Conservation (phyloP, 2,113 vertebrate species). For the Colistium nudipinnis region DNA sequence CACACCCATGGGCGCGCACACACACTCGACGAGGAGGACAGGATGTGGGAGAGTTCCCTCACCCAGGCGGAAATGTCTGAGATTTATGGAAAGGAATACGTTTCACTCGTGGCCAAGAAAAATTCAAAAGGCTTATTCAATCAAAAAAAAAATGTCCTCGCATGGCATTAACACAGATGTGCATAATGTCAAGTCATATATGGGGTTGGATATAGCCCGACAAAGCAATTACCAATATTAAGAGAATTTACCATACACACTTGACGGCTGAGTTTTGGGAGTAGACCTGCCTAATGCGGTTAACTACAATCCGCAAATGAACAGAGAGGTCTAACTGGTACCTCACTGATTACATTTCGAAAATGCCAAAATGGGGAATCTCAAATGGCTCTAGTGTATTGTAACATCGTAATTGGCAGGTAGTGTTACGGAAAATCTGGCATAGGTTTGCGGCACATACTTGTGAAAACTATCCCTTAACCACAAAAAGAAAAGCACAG, state of each 20-base stretch:
- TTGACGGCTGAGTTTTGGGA: neutral
- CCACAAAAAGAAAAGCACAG: slow-evolving; percentile 37
- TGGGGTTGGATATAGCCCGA: neutral
- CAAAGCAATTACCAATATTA: neutral
- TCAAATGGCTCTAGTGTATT: slow-evolving; percentile 8
- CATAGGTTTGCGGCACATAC: slow-evolving; percentile 29
- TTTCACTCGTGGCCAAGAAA: slow-evolving; percentile 11
- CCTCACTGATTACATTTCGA: slow-evolving; percentile 22
- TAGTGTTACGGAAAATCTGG: slow-evolving; percentile 41
- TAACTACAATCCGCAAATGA: slow-evolving; percentile 12
- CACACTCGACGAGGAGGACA: slow-evolving; percentile 12
- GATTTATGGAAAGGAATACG: slow-evolving; percentile 13
- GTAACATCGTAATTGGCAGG: slow-evolving; percentile 40
- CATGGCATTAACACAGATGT: neutral
- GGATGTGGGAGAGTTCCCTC: slow-evolving; percentile 39
- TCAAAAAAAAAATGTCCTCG: neutral
- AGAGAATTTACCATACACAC: neutral
- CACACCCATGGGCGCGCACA: slow-evolving; percentile 13
- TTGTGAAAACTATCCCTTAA: slow-evolving; percentile 48
- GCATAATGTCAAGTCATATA: neutral
- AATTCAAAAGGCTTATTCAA: no score
- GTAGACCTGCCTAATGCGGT: neutral
- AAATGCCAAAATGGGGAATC: slow-evolving; percentile 22
- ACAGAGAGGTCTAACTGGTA: neutral
- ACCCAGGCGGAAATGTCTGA: slow-evolving; percentile 17